Evolutionary conservation across 2,113 vertebrate species (phyloP), one percentile per base, ranked within the genome.

Genomic region (Xiphias gladius): DNA sequence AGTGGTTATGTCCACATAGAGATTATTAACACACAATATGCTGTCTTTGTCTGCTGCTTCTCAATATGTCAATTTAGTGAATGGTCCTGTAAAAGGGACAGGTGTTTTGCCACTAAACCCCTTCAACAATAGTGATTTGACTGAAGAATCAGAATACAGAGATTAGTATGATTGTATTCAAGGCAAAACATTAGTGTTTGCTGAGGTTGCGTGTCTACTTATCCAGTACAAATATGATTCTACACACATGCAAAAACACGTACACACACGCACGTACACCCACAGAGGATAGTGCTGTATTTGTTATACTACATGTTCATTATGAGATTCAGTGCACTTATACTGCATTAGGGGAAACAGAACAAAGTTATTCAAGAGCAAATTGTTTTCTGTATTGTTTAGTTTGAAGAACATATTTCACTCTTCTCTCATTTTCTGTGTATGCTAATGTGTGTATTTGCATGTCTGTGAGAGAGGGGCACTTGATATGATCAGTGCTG

Each of bases 91-190:
- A 65, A 86, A 90, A 83, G 2, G 73, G 72, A 65, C 93, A 94
- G 93, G 90, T 93, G 92, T 88, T 88, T 91, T 78, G 28, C 79
- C 30, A 73, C 46, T 50, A 73, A 88, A 69, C 26, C 63, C 37
- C 43, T 86, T 65, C 46, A 84, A 83, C 85, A 86, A 87, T 74
- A 63, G 50, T 50, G 62, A 77, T 65, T 64, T 85, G 61, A 86
- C 74, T 70, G 61, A 79, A 81, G 74, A 76, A 43, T 84, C 54
- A 71, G 63, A 89, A 76, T 70, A 24, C 39, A 78, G 66, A 28
- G 48, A 86, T 78, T 62, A 83, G 63, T 54, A 62, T 82, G 61
- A 61, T 79, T 87, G 73, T n/a, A 79, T 72, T 79, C 62, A 74
- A 83, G 46, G 79, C 73, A 79, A 84, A 63, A 74, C 55, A 90